Conservation (phyloP, 2,888 invertebrate species). For the Sycophila texana region DNA sequence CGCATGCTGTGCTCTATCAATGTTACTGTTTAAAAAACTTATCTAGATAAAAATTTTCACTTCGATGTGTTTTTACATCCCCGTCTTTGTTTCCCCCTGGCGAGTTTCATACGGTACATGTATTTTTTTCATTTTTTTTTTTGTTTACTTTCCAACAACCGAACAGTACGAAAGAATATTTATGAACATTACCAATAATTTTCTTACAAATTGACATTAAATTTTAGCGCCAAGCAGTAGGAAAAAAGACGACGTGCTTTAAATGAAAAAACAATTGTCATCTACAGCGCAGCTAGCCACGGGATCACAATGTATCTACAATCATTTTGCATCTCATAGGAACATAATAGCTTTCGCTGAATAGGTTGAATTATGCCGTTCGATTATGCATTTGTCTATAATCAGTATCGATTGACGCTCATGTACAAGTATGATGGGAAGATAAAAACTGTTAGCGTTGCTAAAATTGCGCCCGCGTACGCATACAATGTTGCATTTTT, state of each 20-base stretch:
- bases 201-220: background rate
- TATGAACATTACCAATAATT: too few relatives aligned
- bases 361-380: slow-evolving; percentile 54
- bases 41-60: slow-evolving; percentile 23
- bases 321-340: slow-evolving; percentile 53
- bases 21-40: slow-evolving; percentile 9
- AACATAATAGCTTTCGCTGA: slow-evolving; percentile 53
- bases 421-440: slow-evolving; percentile 26
- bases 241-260: slow-evolving; percentile 17
- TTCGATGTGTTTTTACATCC: slow-evolving; percentile 16
- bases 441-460: slow-evolving; percentile 21
- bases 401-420: slow-evolving; percentile 42
- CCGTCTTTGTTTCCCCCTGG: slow-evolving; percentile 18
- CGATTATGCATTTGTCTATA: slow-evolving; percentile 53
- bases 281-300: slow-evolving; percentile 21
- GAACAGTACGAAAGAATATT: too few relatives aligned
- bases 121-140: slow-evolving; percentile 6
- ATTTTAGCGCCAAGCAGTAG: slow-evolving; percentile 17
- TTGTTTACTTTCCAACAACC: too few relatives aligned
- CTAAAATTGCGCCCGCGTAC: background rate
- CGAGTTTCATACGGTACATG: background rate
- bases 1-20: slow-evolving; percentile 15
- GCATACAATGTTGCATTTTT: background rate
- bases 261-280: slow-evolving; percentile 14
- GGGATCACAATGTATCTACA: slow-evolving; percentile 48